Evolutionary conservation across 1,140 invertebrate species (phyloP).

Genomic region (Acromyrmex heyeri): DNA sequence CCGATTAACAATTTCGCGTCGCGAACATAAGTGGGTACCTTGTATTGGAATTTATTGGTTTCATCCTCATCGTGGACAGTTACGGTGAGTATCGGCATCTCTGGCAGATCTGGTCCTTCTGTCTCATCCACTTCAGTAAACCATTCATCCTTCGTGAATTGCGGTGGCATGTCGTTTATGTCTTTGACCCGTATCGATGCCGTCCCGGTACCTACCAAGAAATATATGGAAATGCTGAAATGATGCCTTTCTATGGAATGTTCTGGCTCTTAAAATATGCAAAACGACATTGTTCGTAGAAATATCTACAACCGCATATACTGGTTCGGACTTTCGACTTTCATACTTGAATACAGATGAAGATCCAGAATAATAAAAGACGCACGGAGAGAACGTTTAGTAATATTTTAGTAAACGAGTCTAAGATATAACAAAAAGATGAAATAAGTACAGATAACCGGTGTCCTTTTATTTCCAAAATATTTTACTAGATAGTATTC

Average conservation of each 20-base stretch:
- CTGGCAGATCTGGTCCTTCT: slow-evolving; percentile 96
- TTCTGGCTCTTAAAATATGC: slow-evolving; percentile 43
- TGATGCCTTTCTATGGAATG: slow-evolving; percentile 6
- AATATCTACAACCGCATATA: background rate
- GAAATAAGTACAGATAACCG: background rate
- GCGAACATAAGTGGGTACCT: slow-evolving; percentile 86
- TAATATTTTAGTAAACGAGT: background rate
- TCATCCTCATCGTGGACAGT: slow-evolving; percentile 98
- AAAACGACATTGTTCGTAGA: slow-evolving; percentile 1
- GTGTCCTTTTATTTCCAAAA: background rate
- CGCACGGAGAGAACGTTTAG: background rate
- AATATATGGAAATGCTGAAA: slow-evolving; percentile 17
- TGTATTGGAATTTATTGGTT: slow-evolving; percentile 98
- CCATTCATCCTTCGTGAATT: slow-evolving; percentile 98
- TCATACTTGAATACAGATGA: slow-evolving; percentile 20
- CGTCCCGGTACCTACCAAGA: slow-evolving; percentile 91
- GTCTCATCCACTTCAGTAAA: slow-evolving; percentile 98
- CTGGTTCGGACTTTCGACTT: slow-evolving; percentile 13
- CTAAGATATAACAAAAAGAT: background rate
- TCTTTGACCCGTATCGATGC: slow-evolving; percentile 97
- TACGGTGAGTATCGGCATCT: slow-evolving; percentile 97
- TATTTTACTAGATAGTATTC: background rate
- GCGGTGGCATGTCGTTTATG: slow-evolving; percentile 98
- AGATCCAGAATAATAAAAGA: background rate
- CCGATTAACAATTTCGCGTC: background rate